Base-by-base conservation (phyloP, 2,113 vertebrate genomes). In the Trematomus loennbergii region DNA sequence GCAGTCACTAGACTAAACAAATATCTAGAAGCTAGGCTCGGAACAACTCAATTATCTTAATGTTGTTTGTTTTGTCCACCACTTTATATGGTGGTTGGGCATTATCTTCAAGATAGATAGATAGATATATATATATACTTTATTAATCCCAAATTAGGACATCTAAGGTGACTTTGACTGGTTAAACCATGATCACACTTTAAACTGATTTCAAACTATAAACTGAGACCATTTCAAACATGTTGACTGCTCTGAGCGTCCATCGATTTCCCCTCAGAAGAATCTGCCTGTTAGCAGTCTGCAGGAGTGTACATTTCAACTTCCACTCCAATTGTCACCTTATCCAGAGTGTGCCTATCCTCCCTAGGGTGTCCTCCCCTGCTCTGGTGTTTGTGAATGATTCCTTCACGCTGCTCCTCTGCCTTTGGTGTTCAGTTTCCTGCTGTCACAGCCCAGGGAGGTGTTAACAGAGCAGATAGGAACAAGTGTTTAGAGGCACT, bases 401-500 rank as follows among this genome's bases (percentile, higher is more conserved):
- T 58, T 85, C 90, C 91, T 91, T 92, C 88, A 90, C 82, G 45
- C 82, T 78, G 68, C 82, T 87, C 74, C 55, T 61, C 83, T 66
- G 13, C 62, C 65, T 85, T 79, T 73, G 73, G 83, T 90, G n/a
- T 88, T 73, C 88, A 87, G 79, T 87, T 89, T 68, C 83, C 82
- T 72, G 78, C 85, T 86, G 87, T 91, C 82, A 75, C 79, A 82
- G 87, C 80, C 75, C 60, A 72, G 77, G 87, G 89, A 91, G 89
- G 92, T 92, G 91, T 92, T 92, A 79, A 86, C 49, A 81, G 78
- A 91, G 78, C 79, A 87, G 88, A 78, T 82, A 87, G 86, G 85
- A 91, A 93, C 92, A 93, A 90, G 88, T 93, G 93, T 93, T 92
- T 77, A 90, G 60, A 87, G 81, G 79, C 75, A 54, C 77, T 93